phyloP scores from a whole-genome alignment of 2,797 vertebrate species.

The Alca torda region DNA sequence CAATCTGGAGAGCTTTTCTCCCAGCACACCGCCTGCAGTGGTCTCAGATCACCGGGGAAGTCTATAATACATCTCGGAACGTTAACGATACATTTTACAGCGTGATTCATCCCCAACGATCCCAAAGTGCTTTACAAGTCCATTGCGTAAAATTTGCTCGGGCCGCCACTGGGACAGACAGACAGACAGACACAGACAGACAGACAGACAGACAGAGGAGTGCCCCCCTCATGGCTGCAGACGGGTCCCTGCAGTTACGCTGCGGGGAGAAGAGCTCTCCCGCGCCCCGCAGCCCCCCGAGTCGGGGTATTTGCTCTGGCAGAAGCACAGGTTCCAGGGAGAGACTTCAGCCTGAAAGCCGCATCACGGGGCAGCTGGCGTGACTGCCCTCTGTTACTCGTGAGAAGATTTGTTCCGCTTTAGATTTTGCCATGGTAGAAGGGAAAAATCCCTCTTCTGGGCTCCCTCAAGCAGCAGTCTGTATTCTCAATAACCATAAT shows the following conservation, averaged over 20 bases:
- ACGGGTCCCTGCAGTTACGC: neutral
- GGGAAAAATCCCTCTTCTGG: neutral
- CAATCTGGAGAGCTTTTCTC: slow-evolving; percentile 64
- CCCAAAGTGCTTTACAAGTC: neutral
- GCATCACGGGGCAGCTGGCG: neutral
- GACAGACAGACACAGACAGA: no score
- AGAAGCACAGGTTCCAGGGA: neutral
- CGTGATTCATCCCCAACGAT: neutral
- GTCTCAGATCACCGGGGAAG: slow-evolving; percentile 22
- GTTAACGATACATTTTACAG: slow-evolving; percentile 15
- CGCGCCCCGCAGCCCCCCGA: accelerated
- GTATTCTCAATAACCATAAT: neutral
- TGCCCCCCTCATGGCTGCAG: neutral
- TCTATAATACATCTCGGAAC: slow-evolving; percentile 12
- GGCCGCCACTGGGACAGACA: neutral
- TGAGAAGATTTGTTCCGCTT: neutral
- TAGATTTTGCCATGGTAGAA: neutral
- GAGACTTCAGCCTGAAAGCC: neutral
- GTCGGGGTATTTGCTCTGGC: neutral
- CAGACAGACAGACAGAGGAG: no score
- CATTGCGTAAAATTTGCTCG: neutral
- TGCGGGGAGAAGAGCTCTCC: neutral
- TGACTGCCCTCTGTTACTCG: neutral
- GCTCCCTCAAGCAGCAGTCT: neutral
- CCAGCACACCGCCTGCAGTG: slow-evolving; percentile 43